These are phyloP conservation scores for Chaetogeoica ovagalla DNA, from an alignment of 2,888 invertebrate genomes.

Conservation along the genomic window DNA sequence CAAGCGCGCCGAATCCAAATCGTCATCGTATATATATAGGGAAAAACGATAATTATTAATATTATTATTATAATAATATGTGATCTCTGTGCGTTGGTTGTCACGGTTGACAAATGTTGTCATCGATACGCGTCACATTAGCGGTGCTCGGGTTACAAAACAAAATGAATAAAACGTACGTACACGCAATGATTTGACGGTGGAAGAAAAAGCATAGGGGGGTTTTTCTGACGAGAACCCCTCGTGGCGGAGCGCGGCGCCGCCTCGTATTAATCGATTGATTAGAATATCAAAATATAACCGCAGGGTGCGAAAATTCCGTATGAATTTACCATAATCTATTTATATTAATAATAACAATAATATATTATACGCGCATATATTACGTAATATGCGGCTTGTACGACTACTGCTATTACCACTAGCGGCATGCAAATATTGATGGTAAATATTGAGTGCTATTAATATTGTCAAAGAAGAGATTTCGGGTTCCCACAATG, in stretches of 20 bases:
- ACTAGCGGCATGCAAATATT: slow-evolving; percentile 40
- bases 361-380: not conserved
- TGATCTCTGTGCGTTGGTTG: no score
- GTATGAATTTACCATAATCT: slow-evolving; percentile 32
- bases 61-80: no score
- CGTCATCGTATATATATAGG: no score
- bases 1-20: no score
- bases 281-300: slow-evolving; percentile 53
- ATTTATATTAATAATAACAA: no score
- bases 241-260: slow-evolving; percentile 7
- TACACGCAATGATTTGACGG: no score
- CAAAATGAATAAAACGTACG: not conserved
- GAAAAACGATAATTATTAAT: no score
- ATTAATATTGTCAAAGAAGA: slow-evolving; percentile 49
- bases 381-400: slow-evolving; percentile 23
- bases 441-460: slow-evolving; percentile 53
- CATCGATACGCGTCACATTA: slow-evolving; percentile 49
- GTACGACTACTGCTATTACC: not conserved
- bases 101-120: not conserved
- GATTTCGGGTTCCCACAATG: slow-evolving; percentile 47
- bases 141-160: slow-evolving; percentile 32
- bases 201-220: no score
- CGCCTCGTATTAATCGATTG: slow-evolving; percentile 44
- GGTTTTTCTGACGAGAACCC: slow-evolving; percentile 31
- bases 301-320: slow-evolving; percentile 50